Percentiles rank a stretch among this genome's conserved stretches.
phyloP scores from a whole-genome alignment of 2,113 vertebrate species.

The Corydoras maculifer region DNA sequence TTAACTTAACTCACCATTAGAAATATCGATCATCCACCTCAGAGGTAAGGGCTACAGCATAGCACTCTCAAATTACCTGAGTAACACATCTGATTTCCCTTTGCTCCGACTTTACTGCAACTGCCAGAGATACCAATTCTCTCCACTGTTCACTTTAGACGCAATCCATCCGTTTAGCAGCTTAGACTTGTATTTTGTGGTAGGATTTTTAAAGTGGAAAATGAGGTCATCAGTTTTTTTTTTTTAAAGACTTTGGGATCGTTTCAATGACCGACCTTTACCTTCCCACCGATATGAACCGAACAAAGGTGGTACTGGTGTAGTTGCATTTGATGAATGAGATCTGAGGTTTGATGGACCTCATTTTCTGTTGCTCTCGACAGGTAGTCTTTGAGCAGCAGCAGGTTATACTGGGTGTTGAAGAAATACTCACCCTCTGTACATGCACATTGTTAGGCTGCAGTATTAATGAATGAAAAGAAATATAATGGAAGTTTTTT shows the following conservation, averaged over 20 bases:
- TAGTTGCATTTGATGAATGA: constrained; percentile 15
- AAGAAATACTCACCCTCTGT: too few relatives aligned
- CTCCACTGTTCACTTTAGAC: not conserved
- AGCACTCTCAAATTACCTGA: constrained; percentile 26
- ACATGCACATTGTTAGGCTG: too few relatives aligned
- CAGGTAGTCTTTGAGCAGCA: too few relatives aligned
- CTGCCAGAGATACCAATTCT: not conserved
- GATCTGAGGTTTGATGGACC: not conserved
- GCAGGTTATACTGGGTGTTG: too few relatives aligned
- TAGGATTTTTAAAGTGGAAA: constrained; percentile 5
- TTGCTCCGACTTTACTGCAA: not conserved
- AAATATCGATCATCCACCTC: constrained; percentile 37
- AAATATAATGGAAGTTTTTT: too few relatives aligned
- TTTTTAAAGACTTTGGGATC: constrained; percentile 2
- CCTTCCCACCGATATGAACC: constrained; percentile 23
- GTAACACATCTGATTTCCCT: constrained; percentile 18
- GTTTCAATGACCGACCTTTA: constrained; percentile 8
- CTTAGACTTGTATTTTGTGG: constrained; percentile 17
- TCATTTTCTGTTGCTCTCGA: too few relatives aligned
- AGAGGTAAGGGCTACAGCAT: constrained; percentile 13
- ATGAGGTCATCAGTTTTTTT: not conserved
- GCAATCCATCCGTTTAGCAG: not conserved
- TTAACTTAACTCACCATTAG: constrained; percentile 44
- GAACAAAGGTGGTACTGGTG: constrained; percentile 13
- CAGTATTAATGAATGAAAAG: too few relatives aligned